Evolutionary conservation across 1,140 invertebrate genomes (phyloP).

Genomic region (Maconellicoccus hirsutus): DNA sequence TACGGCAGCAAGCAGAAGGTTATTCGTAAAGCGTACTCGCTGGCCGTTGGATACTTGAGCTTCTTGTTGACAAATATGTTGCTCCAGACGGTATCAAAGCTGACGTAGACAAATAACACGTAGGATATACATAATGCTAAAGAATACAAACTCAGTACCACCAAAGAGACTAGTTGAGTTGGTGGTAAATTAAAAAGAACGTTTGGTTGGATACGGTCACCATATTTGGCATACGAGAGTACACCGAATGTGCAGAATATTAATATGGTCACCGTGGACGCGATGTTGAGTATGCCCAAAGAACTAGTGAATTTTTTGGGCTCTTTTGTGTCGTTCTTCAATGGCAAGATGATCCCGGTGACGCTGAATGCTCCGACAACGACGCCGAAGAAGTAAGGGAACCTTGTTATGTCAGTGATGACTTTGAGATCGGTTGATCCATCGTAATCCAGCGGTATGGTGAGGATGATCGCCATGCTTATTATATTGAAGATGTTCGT

Average conservation of each 20-base stretch:
- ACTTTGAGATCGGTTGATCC: constrained; percentile 39
- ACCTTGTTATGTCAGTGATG: constrained; percentile 26
- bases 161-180: neutral
- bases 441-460: constrained; percentile 40
- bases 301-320: neutral
- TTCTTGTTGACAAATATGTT: neutral
- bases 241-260: neutral
- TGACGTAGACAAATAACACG: neutral
- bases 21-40: neutral
- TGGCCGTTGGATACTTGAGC: neutral
- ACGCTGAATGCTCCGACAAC: neutral
- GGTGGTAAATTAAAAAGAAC: neutral
- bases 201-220: neutral
- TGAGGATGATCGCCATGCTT: constrained; percentile 52
- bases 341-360: neutral
- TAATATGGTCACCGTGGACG: neutral
- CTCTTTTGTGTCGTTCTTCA: neutral
- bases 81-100: neutral
- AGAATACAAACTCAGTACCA: neutral
- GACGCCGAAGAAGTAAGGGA: neutral
- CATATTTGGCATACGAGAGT: neutral
- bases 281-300: neutral
- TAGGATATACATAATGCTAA: neutral
- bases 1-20: neutral
- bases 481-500: constrained; percentile 53